Evolutionary conservation across 1,140 invertebrate species (phyloP), one percentile per base, ranked within the genome.

Genomic region (Probaryconus sp.): DNA sequence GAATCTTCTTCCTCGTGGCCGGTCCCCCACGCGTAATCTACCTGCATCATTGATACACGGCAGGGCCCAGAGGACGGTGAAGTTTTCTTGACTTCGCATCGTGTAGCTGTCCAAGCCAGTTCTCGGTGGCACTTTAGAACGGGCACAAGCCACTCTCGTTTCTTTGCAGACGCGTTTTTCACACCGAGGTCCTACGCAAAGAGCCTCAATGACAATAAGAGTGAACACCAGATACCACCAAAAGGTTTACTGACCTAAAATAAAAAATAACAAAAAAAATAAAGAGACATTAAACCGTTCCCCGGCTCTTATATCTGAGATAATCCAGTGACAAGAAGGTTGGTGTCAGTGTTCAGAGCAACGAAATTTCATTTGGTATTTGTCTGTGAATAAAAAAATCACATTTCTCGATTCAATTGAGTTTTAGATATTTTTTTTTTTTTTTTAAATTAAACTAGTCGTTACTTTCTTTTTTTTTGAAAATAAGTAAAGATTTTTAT

Each of bases 121-220:
- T 70, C 67, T 55, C 48, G 33, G 56, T 70, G 56, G 67, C 55
- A 55, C 13, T 16, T 61, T 47, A 61, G 47, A 51, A 55, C 67
- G 56, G 24, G 67, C 56, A 37, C 67, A 70, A 21, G 56, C 35
- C 48, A 33, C 53, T 51, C 47, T 47, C 37, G 38, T 48, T 6
- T 37, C 26, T 64, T 18, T 28, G 7, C 45, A 24, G 5, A 5
- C 17, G 17, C 3, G 9, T 0, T 20, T 40, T 24, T n/a, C n/a
- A n/a, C 9, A 11, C 24, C 28, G 61, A 43, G 48, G 28, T 45
- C 48, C 31, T 55, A 35, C 5, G 3, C 18, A 21, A 67, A 31
- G 11, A 31, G 35, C 53, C 45, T 51, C 53, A 45, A 68, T 60
- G 64, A 68, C 43, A 35, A 21, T 13, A 35, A 20, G 24, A 58